Base-by-base conservation (phyloP, 2,888 invertebrate species). In the Lasioglossum figueresi region DNA sequence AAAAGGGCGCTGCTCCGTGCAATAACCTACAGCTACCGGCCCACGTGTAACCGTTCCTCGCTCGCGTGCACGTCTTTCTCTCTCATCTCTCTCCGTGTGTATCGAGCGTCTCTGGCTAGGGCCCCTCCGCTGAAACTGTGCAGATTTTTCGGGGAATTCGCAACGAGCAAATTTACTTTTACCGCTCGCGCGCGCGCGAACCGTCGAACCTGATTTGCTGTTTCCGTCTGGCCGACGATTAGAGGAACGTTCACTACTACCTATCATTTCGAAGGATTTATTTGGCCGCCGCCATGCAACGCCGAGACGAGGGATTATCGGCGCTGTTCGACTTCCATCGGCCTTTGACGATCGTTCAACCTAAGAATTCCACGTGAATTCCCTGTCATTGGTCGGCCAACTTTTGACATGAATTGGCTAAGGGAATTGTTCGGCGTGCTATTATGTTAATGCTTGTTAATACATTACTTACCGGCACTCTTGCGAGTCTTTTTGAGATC, bases 1-100 rank as follows among this genome's bases (percentile, higher is more conserved):
- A 86, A 89, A 88, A 92, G 88, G 88, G 87, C 88, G 79, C 83
- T 76, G 85, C 82, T 80, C 80, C 88, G 87, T 90, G 90, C 90
- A 90, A 90, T 90, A 89, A 88, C 88, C 86, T 88, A 88, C 83
- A 86, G 88, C 79, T 79, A 81, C 82, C 23, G 23, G 71, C 48
- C 78, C 72, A 19, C 59, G 63, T 19, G 52, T 40, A 45, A n/a
- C 27, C 68, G 12, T 56, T 12, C 56, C 12, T 4, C 1, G n/a
- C 56, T n/a, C 4, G n/a, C 56, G 56, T 56, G 12, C n/a, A 56
- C 56, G 56, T 56, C 56, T 56, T n/a, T 56, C n/a, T 52, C 23
- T n/a, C 52, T n/a, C 52, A 5, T 23, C 10, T n/a, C 23, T n/a
- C 23, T 3, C 52, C 31, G 37, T 34, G 48, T 83, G 79, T 84